A percentile compares a stretch with the other conserved stretches of the same genome.
These are phyloP conservation scores for Littorina saxatilis DNA, from an alignment of 1,140 invertebrate genomes.

Conservation along the genomic window DNA sequence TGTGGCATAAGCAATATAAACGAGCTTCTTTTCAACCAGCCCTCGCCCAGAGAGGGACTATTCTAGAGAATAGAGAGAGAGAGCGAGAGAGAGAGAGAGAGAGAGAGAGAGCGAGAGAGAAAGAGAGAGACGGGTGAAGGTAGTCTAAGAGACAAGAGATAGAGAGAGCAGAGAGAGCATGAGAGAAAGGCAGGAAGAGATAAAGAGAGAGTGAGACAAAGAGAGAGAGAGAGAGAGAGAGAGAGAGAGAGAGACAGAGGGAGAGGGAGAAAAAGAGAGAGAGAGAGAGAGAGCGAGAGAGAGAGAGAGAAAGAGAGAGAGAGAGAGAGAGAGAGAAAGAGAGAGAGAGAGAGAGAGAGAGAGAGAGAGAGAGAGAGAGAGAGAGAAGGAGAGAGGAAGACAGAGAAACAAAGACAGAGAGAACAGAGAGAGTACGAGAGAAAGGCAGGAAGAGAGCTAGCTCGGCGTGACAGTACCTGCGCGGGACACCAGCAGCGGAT, in stretches of 20 bases:
- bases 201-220: conserved; percentile 3
- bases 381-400: neutral
- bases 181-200: neutral
- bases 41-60: too few relatives aligned
- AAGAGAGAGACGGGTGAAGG: neutral
- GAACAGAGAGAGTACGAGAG: too few relatives aligned
- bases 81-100: neutral
- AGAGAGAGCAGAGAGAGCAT: neutral
- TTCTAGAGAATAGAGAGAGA: neutral
- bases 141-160: neutral
- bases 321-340: conserved; percentile 2
- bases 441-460: too few relatives aligned
- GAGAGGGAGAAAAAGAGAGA: neutral
- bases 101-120: too few relatives aligned
- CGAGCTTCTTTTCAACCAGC: too few relatives aligned
- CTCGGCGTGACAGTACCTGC: too few relatives aligned
- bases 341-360: neutral
- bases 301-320: conserved; percentile 13
- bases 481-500: conserved; percentile 73
- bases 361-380: conserved; percentile 15
- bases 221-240: conserved; percentile 5
- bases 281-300: neutral
- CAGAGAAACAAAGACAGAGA: neutral
- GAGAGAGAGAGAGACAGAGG: conserved; percentile 6
- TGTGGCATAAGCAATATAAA: too few relatives aligned